Base-by-base conservation (phyloP, 2,888 invertebrate species). In the Catonia carolina region DNA sequence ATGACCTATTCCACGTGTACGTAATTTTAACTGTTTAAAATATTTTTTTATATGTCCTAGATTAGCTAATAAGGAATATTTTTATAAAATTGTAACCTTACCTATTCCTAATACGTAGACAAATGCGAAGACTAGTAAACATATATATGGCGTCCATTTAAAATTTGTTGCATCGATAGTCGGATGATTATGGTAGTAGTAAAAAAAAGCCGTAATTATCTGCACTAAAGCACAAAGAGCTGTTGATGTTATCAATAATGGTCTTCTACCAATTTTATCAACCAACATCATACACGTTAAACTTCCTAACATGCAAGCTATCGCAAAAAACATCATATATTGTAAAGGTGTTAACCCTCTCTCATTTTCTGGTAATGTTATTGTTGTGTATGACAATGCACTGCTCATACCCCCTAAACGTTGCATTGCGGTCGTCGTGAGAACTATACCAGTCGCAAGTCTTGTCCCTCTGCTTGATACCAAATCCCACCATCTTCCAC, bases 381-480 rank as follows among this genome's bases (percentile, higher is more conserved):
- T 73, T 58, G 81, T 78, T 0, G 81, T 78, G 65, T 82, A 82
- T 3, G 81, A 78, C 5, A 82, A 74, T 10, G 82, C 76, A 0
- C 82, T 81, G 56, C 81, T 80, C 59, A 81, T 81, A 1, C 83
- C 83, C 65, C 80, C 80, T 53, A 83, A 74, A 67, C 86, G 85
- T 27, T 65, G 65, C 27, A 65, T 58, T 7, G 58, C 51, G 4
- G 64, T 62, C 15, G 64, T 50, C 22, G 60, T 31, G 7, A 53
- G 7, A 1, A 64, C 60, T 36, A 65, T 64, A 31, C 63, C 36
- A 17, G 62, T 23, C 2, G 64, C 64, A 52, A 42, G 50, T 12
- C 64, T 57, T 37, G 62, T 62, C 2, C 58, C 56, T n/a, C 49
- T 33, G 3, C 59, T 60, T 7, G 51, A 31, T 2, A 64, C 35